Evolutionary conservation across 2,797 vertebrate species (phyloP).

Genomic region (Hemitrygon akajei): DNA sequence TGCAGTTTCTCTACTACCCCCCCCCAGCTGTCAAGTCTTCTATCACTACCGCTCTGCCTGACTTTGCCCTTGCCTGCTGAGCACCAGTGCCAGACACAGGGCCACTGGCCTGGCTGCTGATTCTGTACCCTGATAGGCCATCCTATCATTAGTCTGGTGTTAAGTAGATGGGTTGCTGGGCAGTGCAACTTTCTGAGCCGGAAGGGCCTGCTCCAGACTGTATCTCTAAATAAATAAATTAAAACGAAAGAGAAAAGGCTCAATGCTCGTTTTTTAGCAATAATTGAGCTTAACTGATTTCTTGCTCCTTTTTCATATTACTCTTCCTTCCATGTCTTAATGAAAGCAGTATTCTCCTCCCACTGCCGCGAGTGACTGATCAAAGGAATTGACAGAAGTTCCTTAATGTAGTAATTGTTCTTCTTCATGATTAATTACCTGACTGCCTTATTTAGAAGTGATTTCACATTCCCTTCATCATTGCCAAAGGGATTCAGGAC

Average conservation of each 20-base stretch:
- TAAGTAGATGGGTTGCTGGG: no score
- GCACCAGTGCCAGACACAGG: no score
- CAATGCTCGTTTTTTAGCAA: not conserved
- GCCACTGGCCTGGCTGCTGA: no score
- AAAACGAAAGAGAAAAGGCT: not conserved
- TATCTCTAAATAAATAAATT: no score
- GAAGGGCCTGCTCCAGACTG: no score
- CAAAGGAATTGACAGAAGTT: conserved; percentile 32
- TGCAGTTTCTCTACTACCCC: no score
- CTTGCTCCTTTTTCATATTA: conserved; percentile 21
- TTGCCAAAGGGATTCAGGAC: conserved; percentile 16
- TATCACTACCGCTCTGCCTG: no score
- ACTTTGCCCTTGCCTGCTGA: no score
- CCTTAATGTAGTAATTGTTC: conserved; percentile 30
- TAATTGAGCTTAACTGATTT: conserved; percentile 27
- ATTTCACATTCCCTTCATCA: conserved; percentile 28
- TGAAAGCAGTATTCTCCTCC: not conserved
- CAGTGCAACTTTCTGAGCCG: no score
- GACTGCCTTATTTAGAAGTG: conserved; percentile 12
- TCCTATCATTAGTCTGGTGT: no score
- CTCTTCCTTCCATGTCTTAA: conserved; percentile 1
- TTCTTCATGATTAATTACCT: conserved; percentile 25
- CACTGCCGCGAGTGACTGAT: not conserved
- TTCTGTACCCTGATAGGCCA: no score
- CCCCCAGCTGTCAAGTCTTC: no score